phyloP scores from a whole-genome alignment of 2,797 vertebrate species.

The Enteromius thamalakanensis region DNA sequence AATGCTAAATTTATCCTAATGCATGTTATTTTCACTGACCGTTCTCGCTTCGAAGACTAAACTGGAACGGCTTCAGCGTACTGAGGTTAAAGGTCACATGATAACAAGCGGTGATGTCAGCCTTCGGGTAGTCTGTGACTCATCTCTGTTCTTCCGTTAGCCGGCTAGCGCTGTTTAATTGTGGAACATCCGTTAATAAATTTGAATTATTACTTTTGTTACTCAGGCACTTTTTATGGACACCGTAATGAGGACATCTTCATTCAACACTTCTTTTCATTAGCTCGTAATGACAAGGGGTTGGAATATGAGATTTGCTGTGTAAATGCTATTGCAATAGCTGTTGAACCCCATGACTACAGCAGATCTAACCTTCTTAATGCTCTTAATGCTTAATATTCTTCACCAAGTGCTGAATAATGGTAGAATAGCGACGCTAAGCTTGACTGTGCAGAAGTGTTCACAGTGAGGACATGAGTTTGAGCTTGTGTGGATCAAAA shows the following conservation, averaged over 20 bases:
- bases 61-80: not conserved
- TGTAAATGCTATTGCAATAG: conserved; percentile 51
- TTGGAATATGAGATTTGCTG: conserved; percentile 52
- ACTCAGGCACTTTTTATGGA: conserved; percentile 36
- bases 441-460: not conserved
- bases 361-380: not conserved
- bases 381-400: not conserved
- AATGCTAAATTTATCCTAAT: conserved; percentile 7
- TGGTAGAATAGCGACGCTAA: not conserved
- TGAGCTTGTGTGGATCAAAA: not conserved
- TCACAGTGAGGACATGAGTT: not conserved
- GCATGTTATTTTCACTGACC: conserved; percentile 2
- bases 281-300: conserved; percentile 29
- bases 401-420: not conserved
- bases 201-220: conserved; percentile 38
- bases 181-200: conserved; percentile 51
- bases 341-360: not conserved
- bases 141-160: conserved; percentile 39
- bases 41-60: not conserved
- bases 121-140: conserved; percentile 55
- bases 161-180: conserved; percentile 50
- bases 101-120: conserved; percentile 64
- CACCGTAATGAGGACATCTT: conserved; percentile 50
- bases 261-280: conserved; percentile 24
- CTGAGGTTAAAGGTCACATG: conserved; percentile 63